Evolutionary conservation across 2,113 vertebrate species (phyloP), one percentile per base, ranked within the genome.

Genomic region (Patagioenas fasciata): DNA sequence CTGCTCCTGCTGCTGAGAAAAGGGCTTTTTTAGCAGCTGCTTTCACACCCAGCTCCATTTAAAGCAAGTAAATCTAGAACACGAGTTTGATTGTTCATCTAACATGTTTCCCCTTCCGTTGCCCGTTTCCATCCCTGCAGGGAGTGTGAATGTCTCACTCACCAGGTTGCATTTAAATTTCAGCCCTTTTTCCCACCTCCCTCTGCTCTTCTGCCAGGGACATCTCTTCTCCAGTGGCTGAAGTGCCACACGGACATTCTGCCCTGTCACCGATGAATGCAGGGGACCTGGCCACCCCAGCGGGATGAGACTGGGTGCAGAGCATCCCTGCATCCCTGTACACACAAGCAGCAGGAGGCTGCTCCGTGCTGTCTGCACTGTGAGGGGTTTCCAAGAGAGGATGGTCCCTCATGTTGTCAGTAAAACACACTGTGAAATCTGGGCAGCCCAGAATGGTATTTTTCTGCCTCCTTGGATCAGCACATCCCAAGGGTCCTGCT

Each of bases 41-140:
- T 97, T 96, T 96, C 93, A 85, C 89, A 92, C 93, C 38, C 84
- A 36, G 48, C 34, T 92, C 94, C 93, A 92, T 95, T 95, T 95
- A 93, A 95, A 95, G 89, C 80, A 89, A 73, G n/a, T 80, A 54
- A 92, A 97, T 84, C 73, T 51, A 53, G 57, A 97, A 80, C 96
- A 92, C 2, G 15, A 92, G 83, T 91, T 79, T 84, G 47, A 47
- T 54, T 57, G 83, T 89, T 92, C 94, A 84, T 81, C 44, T 53
- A 71, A 81, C 56, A 42, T 26, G 28, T 90, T 88, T 50, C 56
- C 65, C 69, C 69, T 93, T 95, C 77, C 20, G 2, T 64, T 74
- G 54, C 86, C 85, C 74, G 65, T 87, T 97, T 80, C 86, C 80
- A 64, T 74, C 84, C 53, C 83, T 64, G 72, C 53, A 38, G 80